phyloP scores from a whole-genome alignment of 2,888 invertebrate species.

The Microctonus aethiopoides region DNA sequence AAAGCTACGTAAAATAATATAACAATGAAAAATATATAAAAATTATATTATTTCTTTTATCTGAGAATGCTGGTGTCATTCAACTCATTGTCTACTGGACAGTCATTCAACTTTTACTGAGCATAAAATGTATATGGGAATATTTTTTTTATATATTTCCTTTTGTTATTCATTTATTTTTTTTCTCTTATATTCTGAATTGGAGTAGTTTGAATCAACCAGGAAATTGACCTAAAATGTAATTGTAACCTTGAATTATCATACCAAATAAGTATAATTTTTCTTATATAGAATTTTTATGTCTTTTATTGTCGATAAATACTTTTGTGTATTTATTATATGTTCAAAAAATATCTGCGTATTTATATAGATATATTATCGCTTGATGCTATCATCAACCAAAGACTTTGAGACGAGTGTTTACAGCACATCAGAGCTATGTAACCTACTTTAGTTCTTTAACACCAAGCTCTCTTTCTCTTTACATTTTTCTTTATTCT shows the following conservation, averaged over 20 bases:
- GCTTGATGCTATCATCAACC: too few species aligned
- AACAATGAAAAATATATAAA: background rate
- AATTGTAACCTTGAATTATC: background rate
- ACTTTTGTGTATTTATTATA: too few species aligned
- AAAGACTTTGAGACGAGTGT: too few species aligned
- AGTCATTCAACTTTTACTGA: background rate
- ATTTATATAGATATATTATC: too few species aligned
- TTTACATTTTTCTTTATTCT: too few species aligned
- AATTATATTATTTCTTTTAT: background rate
- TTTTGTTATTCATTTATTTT: background rate
- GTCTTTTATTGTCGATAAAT: too few species aligned
- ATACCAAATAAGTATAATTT: background rate
- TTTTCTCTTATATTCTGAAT: background rate
- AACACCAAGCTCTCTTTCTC: too few species aligned
- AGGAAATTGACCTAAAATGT: background rate
- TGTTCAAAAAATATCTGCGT: too few species aligned
- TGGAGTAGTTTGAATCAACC: background rate
- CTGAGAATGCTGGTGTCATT: background rate
- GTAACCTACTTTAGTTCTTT: background rate
- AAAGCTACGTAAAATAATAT: background rate
- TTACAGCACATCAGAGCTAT: background rate
- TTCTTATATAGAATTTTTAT: background rate
- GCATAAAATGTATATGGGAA: too few species aligned
- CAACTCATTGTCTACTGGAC: background rate
- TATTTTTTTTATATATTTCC: background rate